Conservation (phyloP, 2,888 invertebrate genomes). For the Disparrhopalites patrizii region DNA sequence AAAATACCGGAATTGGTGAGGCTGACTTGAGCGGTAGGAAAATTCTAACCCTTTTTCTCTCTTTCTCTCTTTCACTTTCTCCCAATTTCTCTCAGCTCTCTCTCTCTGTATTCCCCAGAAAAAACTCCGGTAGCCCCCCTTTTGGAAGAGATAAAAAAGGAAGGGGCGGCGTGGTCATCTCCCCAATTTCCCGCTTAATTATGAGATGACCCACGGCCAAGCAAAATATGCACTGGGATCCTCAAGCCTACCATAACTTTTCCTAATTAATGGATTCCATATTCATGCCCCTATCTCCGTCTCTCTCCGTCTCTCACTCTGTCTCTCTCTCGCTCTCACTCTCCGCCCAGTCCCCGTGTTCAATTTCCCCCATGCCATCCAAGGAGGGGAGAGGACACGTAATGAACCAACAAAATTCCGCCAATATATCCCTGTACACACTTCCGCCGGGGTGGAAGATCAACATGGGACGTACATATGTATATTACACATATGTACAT, state of each 20-base stretch:
- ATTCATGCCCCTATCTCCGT: constrained; percentile 28
- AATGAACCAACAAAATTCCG: not conserved
- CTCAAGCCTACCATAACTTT: constrained; percentile 34
- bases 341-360: not conserved
- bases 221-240: constrained; percentile 30
- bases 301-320: not conserved
- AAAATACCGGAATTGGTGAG: constrained; percentile 46
- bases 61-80: not conserved
- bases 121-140: not conserved
- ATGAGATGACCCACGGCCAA: constrained; percentile 48
- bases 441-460: not conserved
- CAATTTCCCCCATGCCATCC: not conserved
- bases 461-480: too few relatives aligned
- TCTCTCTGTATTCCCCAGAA: not conserved
- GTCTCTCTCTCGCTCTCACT: not conserved
- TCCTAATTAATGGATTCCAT: constrained; percentile 46
- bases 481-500: not conserved
- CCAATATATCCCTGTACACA: not conserved
- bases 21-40: constrained; percentile 24
- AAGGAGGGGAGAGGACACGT: not conserved
- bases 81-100: not conserved
- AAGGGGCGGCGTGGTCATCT: constrained; percentile 39
- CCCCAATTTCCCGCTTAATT: constrained; percentile 49
- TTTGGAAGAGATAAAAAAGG: not conserved
- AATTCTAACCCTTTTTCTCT: not conserved